Evolutionary conservation across 2,113 vertebrate species (phyloP).

Genomic region (Megalops atlanticus): DNA sequence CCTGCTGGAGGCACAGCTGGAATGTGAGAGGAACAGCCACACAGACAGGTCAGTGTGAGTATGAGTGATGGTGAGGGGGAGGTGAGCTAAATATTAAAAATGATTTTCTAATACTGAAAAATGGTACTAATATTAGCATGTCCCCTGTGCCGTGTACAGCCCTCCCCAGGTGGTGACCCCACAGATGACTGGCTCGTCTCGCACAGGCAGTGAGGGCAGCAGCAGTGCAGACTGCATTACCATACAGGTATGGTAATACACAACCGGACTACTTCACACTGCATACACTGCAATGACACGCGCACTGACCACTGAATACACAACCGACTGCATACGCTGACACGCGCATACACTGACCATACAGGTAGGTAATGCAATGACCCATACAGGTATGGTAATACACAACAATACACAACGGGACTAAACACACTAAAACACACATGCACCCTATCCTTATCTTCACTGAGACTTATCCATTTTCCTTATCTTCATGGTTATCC

Average conservation of each 20-base stretch:
- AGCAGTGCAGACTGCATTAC: constrained; percentile 60
- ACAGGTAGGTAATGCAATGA: constrained; percentile 29
- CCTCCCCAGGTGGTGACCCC: constrained; percentile 44
- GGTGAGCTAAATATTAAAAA: not conserved
- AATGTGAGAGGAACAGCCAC: constrained; percentile 66
- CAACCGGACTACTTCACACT: too few species aligned
- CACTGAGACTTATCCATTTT: too few species aligned
- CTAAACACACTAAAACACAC: too few species aligned
- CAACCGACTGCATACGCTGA: not conserved
- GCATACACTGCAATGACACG: too few species aligned
- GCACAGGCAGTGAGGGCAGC: constrained; percentile 60
- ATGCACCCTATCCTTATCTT: too few species aligned
- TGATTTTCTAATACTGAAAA: not conserved
- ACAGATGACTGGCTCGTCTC: constrained; percentile 53
- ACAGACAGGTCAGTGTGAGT: constrained; percentile 59
- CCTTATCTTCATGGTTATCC: too few species aligned
- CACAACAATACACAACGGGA: too few species aligned
- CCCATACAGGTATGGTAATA: not conserved
- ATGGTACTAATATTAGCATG: not conserved
- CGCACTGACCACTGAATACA: constrained; percentile 12
- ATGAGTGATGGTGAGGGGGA: not conserved
- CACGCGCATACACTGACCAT: too few species aligned
- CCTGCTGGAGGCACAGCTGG: constrained; percentile 71
- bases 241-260: constrained; percentile 54
- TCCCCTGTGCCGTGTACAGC: not conserved